Conservation (phyloP, 2,797 vertebrate genomes). For the Agapornis canus region DNA sequence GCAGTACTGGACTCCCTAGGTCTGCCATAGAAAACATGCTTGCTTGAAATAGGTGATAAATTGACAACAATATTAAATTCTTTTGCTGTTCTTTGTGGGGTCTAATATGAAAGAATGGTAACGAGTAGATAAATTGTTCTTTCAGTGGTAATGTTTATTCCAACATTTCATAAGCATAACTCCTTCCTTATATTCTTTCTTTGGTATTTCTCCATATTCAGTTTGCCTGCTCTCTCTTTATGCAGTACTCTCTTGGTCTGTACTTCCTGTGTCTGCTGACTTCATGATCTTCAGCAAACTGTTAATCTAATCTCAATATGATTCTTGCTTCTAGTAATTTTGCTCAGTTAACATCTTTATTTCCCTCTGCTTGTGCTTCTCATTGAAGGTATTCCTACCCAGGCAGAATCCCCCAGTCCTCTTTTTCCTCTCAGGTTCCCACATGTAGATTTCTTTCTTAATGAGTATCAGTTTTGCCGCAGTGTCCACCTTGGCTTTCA, state of each 20-base stretch:
- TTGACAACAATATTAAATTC: neutral
- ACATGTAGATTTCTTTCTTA: neutral
- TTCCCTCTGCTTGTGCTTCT: neutral
- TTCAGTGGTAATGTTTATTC: neutral
- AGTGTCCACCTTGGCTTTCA: neutral
- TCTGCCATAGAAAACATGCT: neutral
- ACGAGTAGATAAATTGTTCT: neutral
- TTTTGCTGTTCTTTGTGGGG: neutral
- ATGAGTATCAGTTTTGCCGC: neutral
- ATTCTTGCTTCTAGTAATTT: neutral
- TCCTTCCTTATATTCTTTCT: neutral
- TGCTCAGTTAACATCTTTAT: neutral
- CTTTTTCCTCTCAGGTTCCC: neutral
- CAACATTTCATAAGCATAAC: neutral
- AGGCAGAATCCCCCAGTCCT: neutral
- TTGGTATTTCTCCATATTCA: neutral
- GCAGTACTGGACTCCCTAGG: neutral
- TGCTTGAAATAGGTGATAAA: neutral
- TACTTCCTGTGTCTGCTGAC: neutral
- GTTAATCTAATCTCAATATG: neutral
- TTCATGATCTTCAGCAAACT: neutral
- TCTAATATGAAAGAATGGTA: neutral
- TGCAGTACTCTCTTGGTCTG: neutral
- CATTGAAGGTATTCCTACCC: neutral
- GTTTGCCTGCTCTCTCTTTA: neutral